These are phyloP conservation scores for Eurytoma adleriae DNA, from an alignment of 2,888 invertebrate genomes.

Conservation along the genomic window DNA sequence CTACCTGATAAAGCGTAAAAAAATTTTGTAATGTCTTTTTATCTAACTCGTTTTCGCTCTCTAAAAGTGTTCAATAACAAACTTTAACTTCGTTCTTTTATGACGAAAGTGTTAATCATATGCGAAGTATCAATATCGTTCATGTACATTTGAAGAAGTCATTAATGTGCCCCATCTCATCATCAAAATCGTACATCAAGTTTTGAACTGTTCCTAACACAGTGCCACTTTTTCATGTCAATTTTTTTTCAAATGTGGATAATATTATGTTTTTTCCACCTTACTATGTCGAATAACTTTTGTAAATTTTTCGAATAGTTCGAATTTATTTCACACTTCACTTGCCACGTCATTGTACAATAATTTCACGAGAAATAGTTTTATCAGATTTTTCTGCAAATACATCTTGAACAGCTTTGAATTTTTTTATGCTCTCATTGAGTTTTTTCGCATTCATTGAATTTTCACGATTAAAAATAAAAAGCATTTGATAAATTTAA, in stretches of 20 bases:
- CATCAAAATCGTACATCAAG: slow-evolving; percentile 16
- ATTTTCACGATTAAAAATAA: slow-evolving; percentile 3
- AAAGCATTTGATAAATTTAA: neutral
- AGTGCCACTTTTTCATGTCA: neutral
- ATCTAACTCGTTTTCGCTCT: slow-evolving; percentile 53
- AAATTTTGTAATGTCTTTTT: slow-evolving; percentile 41
- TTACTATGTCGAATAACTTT: slow-evolving; percentile 48
- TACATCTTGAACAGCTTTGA: neutral
- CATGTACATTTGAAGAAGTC: slow-evolving; percentile 15
- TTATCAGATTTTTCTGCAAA: neutral
- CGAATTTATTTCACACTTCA: slow-evolving; percentile 20
- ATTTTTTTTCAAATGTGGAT: slow-evolving; percentile 14
- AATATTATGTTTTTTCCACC: slow-evolving; percentile 30
- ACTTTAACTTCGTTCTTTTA: slow-evolving; percentile 42
- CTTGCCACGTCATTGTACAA: neutral
- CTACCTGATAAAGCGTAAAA: slow-evolving; percentile 20
- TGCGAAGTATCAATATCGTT: slow-evolving; percentile 17
- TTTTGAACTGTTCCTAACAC: slow-evolving; percentile 37
- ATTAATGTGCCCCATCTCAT: slow-evolving; percentile 2
- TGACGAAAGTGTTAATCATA: slow-evolving; percentile 17
- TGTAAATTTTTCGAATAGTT: slow-evolving; percentile 10
- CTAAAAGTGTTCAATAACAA: slow-evolving; percentile 52
- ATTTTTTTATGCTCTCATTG: neutral
- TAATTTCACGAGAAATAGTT: neutral
- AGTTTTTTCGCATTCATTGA: neutral